A percentile compares a stretch with the other conserved stretches of the same genome.
Conservation (phyloP, 2,113 vertebrate genomes). For the Cryptotis parvus region DNA sequence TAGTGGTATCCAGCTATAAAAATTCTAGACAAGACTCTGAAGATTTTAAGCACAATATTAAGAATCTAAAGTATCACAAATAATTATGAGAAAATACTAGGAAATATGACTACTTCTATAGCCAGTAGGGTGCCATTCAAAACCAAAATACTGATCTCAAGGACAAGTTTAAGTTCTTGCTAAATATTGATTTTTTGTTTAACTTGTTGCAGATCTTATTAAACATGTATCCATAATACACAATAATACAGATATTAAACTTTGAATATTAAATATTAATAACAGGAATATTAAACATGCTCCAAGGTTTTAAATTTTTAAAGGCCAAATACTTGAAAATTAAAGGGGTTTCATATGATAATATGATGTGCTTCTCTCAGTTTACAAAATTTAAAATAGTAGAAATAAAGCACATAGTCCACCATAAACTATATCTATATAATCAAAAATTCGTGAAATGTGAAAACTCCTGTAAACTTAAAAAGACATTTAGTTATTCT, state of each 20-base stretch:
- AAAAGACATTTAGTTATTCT: not conserved
- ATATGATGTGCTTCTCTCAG: not conserved
- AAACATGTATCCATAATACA: too few relatives aligned
- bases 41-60: not conserved
- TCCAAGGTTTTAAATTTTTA: not conserved
- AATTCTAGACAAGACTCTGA: not conserved
- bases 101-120: not conserved
- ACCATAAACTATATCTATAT: not conserved
- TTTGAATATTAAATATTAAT: too few relatives aligned
- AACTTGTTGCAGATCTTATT: not conserved
- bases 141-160: not conserved
- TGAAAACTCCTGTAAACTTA: not conserved
- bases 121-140: not conserved
- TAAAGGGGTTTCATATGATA: not conserved
- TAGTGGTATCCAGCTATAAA: slow-evolving; percentile 3
- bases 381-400: not conserved
- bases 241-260: too few relatives aligned
- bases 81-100: slow-evolving; percentile 14
- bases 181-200: not conserved
- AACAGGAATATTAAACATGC: too few relatives aligned
- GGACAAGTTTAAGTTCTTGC: not conserved
- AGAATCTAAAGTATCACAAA: not conserved
- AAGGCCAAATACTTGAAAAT: not conserved
- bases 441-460: not conserved
- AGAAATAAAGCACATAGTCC: not conserved